Percentiles rank a stretch among this genome's conserved stretches.
phyloP scores from a whole-genome alignment of 2,113 vertebrate species.

The Pollimyrus isidori region DNA sequence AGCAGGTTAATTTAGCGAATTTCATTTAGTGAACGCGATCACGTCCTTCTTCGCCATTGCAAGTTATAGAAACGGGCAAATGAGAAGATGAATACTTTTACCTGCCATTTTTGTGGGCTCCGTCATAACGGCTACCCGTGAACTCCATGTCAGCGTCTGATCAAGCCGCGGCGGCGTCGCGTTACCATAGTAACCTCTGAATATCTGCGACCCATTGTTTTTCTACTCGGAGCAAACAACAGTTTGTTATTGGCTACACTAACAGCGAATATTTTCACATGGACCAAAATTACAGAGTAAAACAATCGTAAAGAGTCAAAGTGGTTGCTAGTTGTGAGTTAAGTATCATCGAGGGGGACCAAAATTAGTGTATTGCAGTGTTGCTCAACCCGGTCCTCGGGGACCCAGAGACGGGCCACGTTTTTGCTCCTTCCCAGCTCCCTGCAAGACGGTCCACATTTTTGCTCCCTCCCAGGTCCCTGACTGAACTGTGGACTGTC shows the following conservation, averaged over 20 bases:
- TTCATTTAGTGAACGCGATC: not conserved
- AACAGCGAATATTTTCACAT: not conserved
- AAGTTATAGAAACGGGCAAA: not conserved
- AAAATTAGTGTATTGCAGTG: not conserved
- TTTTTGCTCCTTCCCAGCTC: not conserved
- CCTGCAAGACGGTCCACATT: too few relatives aligned
- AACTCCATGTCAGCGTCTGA: slow-evolving; percentile 55
- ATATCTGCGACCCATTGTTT: too few relatives aligned
- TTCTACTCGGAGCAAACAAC: not conserved
- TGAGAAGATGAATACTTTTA: slow-evolving; percentile 32
- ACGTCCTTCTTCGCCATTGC: not conserved
- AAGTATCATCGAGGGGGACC: not conserved
- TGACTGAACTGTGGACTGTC: not conserved
- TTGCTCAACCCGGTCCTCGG: not conserved
- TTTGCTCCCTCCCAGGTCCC: not conserved
- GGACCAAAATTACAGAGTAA: not conserved
- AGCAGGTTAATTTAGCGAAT: not conserved
- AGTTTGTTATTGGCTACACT: too few relatives aligned
- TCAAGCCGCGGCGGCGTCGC: not conserved
- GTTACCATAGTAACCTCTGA: slow-evolving; percentile 1
- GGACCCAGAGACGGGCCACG: not conserved
- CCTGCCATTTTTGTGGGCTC: slow-evolving; percentile 62
- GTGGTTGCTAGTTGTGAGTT: not conserved
- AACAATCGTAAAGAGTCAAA: not conserved
- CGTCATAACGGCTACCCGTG: slow-evolving; percentile 63